Conservation (phyloP, 1,140 invertebrate genomes). For the Onthophagus taurus region DNA sequence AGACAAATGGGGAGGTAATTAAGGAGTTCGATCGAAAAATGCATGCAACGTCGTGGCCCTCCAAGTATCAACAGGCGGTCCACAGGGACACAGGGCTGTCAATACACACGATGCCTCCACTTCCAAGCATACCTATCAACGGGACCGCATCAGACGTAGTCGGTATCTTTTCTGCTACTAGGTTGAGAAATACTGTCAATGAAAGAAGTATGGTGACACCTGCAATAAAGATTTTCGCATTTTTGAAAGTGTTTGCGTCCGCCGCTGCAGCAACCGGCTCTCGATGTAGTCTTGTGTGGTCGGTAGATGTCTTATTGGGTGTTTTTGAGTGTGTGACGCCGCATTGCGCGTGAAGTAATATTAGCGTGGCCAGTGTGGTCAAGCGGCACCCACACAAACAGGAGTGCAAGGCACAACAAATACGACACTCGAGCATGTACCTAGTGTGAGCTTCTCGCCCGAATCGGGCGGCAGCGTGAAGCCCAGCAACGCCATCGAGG, state of each 20-base stretch:
- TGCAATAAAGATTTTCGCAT: conserved; percentile 45
- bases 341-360: not conserved
- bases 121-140: conserved; percentile 45
- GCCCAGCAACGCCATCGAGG: conserved; percentile 94
- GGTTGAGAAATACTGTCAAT: conserved; percentile 95
- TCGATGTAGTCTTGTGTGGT: conserved; percentile 8
- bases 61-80: conserved; percentile 42
- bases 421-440: conserved; percentile 46
- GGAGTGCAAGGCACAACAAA: conserved; percentile 22
- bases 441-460: conserved; percentile 96
- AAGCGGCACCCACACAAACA: conserved; percentile 25
- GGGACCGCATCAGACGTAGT: conserved; percentile 82
- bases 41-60: conserved; percentile 27
- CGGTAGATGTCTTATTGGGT: not conserved
- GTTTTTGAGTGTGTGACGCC: not conserved
- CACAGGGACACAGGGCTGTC: conserved; percentile 36
- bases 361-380: conserved; percentile 10
- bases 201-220: conserved; percentile 98
- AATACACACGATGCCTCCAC: conserved; percentile 37
- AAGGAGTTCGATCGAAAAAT: too few relatives aligned
- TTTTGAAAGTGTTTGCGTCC: conserved; percentile 28
- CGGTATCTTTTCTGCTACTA: conserved; percentile 88
- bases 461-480: conserved; percentile 97
- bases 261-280: conserved; percentile 10
- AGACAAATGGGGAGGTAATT: too few relatives aligned